Percentiles rank a stretch among this genome's conserved stretches.
phyloP scores from a whole-genome alignment of 2,113 vertebrate species.

The Helogale parvula region DNA sequence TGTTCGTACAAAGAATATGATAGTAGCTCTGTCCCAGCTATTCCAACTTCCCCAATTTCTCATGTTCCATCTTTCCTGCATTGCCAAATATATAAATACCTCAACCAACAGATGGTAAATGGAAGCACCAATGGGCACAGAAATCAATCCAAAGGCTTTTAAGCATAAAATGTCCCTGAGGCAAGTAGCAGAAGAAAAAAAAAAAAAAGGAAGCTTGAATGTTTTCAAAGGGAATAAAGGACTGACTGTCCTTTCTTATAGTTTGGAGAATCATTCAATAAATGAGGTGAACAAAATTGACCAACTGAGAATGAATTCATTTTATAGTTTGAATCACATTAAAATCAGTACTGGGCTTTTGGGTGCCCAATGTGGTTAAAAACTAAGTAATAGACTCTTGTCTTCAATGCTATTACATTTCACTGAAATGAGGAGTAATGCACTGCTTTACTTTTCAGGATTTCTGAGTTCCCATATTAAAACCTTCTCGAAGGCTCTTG shows the following conservation, averaged over 20 bases:
- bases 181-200: slow-evolving; percentile 38
- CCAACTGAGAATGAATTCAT: slow-evolving; percentile 31
- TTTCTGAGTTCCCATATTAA: background rate
- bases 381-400: background rate
- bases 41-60: background rate
- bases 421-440: background rate
- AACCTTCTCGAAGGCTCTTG: background rate
- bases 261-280: background rate
- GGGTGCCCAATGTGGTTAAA: background rate
- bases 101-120: slow-evolving; percentile 70
- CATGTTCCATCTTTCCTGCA: background rate
- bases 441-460: background rate
- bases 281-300: slow-evolving; percentile 12
- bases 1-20: background rate
- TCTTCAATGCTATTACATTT: background rate
- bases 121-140: slow-evolving; percentile 60
- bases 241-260: slow-evolving; percentile 27
- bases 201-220: slow-evolving; percentile 16
- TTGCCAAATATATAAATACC: slow-evolving; percentile 56
- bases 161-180: slow-evolving; percentile 53
- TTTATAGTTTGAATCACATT: background rate
- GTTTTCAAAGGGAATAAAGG: slow-evolving; percentile 40
- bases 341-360: background rate
- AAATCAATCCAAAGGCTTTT: slow-evolving; percentile 66
- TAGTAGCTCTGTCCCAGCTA: background rate